Evolutionary conservation across 2,888 invertebrate species (phyloP).

Genomic region (Nomada fabriciana): DNA sequence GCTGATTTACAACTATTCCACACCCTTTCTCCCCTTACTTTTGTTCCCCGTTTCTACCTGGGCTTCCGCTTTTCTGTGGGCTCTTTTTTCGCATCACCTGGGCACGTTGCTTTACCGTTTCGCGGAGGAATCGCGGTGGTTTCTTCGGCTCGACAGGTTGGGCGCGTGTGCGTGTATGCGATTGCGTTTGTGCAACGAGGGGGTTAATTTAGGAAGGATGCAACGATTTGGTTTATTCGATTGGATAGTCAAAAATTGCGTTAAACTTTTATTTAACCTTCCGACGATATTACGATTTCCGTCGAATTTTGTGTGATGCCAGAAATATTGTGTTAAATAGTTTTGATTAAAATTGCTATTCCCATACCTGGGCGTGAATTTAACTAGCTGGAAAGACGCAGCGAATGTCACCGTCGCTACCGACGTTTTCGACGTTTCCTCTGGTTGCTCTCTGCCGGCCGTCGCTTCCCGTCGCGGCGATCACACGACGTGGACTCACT

Average conservation of each 20-base stretch:
- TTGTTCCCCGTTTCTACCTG: background rate
- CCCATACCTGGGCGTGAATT: slow-evolving; percentile 77
- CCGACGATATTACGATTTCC: no score
- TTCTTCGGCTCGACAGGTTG: no score
- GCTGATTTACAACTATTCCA: slow-evolving; percentile 64
- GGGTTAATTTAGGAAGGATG: no score
- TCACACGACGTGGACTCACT: slow-evolving; percentile 39
- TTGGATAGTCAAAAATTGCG: no score
- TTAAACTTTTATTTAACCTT: no score
- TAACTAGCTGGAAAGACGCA: slow-evolving; percentile 75
- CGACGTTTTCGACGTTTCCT: slow-evolving; percentile 30
- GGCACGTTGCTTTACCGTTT: no score
- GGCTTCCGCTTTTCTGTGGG: background rate
- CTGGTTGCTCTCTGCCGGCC: slow-evolving; percentile 22
- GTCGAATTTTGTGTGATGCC: no score
- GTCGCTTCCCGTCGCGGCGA: slow-evolving; percentile 52
- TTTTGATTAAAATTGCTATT: slow-evolving; percentile 40
- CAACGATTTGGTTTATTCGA: no score
- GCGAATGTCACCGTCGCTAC: slow-evolving; percentile 75
- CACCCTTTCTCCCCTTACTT: background rate
- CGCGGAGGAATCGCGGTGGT: no score
- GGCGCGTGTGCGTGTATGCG: no score
- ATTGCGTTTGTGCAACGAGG: no score
- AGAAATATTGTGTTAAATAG: no score
- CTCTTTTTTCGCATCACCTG: background rate